Evolutionary conservation across 2,888 invertebrate genomes (phyloP).

Genomic region (Lasioglossum malachurum): DNA sequence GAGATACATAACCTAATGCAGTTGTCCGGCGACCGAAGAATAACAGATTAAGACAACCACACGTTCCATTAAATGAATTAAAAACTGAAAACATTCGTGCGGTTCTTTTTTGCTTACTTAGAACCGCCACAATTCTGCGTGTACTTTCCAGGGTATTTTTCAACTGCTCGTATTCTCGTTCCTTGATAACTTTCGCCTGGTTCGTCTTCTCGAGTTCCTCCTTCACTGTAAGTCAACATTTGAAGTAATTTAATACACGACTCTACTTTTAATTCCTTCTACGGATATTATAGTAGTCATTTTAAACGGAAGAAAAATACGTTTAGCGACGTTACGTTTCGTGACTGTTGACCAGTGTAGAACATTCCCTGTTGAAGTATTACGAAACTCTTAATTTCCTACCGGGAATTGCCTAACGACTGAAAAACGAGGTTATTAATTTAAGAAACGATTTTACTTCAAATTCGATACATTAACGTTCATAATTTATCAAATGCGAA

Average conservation of each 20-base stretch:
- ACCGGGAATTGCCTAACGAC: background rate
- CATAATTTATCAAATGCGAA: background rate
- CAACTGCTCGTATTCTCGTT: conserved; percentile 28
- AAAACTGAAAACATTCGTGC: background rate
- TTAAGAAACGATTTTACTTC: background rate
- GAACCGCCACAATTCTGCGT: conserved; percentile 22
- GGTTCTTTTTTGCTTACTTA: conserved; percentile 29
- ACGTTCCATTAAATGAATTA: background rate
- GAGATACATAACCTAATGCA: background rate
- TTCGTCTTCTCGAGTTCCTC: background rate
- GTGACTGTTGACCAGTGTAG: background rate
- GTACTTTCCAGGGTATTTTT: conserved; percentile 21
- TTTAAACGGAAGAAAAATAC: background rate
- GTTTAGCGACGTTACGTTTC: background rate
- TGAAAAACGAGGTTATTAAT: background rate
- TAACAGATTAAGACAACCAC: background rate
- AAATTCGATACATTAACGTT: background rate
- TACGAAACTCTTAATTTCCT: background rate
- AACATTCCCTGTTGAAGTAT: background rate
- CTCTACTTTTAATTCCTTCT: background rate
- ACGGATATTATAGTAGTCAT: background rate
- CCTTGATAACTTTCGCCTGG: background rate
- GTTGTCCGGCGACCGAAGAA: background rate
- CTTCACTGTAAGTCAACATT: conserved; percentile 32
- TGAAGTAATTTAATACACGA: background rate